Percentiles rank a stretch among this genome's conserved stretches.
These are phyloP conservation scores for Phrynocephalus versicolor DNA, from an alignment of 2,113 vertebrate species.

Conservation along the genomic window DNA sequence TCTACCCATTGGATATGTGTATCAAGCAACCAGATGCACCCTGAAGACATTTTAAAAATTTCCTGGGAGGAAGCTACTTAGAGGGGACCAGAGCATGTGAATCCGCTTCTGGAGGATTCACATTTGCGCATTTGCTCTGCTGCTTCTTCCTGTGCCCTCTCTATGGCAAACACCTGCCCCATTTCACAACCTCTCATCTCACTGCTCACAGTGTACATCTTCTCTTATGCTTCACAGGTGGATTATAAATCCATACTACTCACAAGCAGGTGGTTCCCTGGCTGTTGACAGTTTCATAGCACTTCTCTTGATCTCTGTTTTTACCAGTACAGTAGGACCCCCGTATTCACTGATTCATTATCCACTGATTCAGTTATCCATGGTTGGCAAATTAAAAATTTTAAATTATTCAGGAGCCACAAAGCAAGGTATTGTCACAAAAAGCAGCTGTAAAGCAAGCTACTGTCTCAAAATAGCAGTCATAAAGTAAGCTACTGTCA, in stretches of 20 bases:
- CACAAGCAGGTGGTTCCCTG: not conserved
- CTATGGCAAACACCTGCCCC: constrained; percentile 32
- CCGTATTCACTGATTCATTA: not conserved
- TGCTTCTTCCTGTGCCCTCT: constrained; percentile 22
- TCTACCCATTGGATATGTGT: not conserved
- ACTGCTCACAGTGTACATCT: constrained; percentile 20
- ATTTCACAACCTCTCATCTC: constrained; percentile 1
- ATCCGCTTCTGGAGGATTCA: constrained; percentile 12
- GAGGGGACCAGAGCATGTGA: constrained; percentile 1
- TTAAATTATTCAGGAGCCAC: too few relatives aligned
- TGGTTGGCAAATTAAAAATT: too few relatives aligned
- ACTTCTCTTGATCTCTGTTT: not conserved
- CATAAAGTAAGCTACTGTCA: too few relatives aligned
- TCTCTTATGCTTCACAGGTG: not conserved
- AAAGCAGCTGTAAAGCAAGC: too few relatives aligned
- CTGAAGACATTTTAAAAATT: not conserved
- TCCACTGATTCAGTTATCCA: too few relatives aligned
- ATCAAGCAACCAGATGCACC: not conserved
- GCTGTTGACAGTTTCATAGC: constrained; percentile 1
- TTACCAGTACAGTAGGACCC: too few relatives aligned
- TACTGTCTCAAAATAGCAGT: too few relatives aligned
- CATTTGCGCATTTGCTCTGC: constrained; percentile 20
- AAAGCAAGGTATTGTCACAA: too few relatives aligned
- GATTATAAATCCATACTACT: constrained; percentile 16
- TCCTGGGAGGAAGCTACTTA: not conserved